Base-by-base conservation (phyloP, 2,797 vertebrate species). In the Rhinophrynus dorsalis region DNA sequence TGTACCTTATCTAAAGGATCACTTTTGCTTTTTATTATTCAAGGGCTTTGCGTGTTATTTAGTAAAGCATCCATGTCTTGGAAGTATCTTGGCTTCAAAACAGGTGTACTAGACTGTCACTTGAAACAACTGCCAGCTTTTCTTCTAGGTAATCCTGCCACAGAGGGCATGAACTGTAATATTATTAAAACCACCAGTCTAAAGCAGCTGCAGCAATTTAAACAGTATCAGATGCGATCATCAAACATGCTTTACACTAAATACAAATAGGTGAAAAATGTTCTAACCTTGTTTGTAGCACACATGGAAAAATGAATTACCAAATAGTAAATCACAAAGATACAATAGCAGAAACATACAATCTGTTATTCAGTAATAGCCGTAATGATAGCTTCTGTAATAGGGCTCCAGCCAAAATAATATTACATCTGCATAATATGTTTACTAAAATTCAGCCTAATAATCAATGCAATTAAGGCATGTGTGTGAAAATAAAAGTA, bases 161-260 rank as follows among this genome's bases (percentile, higher is more conserved):
- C 18, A 9, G 66, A 81, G 76, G 79, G 78, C 79, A 81, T 73
- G 80, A 89, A 80, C 82, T 78, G 82, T 86, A 85, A 89, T 88
- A 84, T 82, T 60, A 80, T 80, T 85, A 80, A 83, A 82, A 81
- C 65, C 29, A 62, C 62, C 66, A 76, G 60, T 64, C 52, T 61
- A 78, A 77, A 76, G 67, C 65, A 70, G 78, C 71, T 68, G 63
- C 56, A 79, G 10, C 54, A 38, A 76, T 77, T 64, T 67, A 70
- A 79, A 76, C 23, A 59, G 60, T 63, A 47, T 45, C 50, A 74
- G 75, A 40, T 74, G 66, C 52, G 44, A 0, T n/a, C 75, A 44
- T 62, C 51, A 38, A 79, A 76, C 74, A 75, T 76, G 67, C 58
- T 81, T 62, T 72, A 83, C n/a, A n/a, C 74, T 83, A 76, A 81